Evolutionary conservation across 1,140 invertebrate genomes (phyloP).

Genomic region (Megalopta genalis): DNA sequence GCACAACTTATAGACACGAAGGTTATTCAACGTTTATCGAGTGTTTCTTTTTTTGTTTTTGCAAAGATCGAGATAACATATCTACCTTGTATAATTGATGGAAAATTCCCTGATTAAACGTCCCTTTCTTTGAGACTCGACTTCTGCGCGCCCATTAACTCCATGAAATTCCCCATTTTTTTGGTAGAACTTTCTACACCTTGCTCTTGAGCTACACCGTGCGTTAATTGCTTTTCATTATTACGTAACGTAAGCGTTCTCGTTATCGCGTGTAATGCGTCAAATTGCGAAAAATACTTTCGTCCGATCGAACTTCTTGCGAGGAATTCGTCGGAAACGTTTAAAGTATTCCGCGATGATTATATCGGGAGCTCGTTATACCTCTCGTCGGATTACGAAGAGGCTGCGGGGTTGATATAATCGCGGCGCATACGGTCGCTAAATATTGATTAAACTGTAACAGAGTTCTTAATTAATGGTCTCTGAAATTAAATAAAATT

Average conservation of each 20-base stretch:
- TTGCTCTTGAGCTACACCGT: background rate
- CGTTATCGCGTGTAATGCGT: too few relatives aligned
- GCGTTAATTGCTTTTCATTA: conserved; percentile 2
- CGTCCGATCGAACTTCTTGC: background rate
- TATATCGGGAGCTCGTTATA: background rate
- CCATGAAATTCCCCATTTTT: background rate
- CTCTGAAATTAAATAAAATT: too few relatives aligned
- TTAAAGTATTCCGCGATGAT: background rate
- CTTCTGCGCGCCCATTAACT: background rate
- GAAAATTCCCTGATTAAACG: background rate
- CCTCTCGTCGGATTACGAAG: background rate
- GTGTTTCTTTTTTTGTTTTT: background rate
- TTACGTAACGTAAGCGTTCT: background rate
- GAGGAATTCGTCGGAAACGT: background rate
- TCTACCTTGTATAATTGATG: background rate
- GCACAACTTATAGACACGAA: background rate
- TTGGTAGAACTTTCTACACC: background rate
- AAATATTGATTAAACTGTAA: too few relatives aligned
- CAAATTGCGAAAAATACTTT: background rate
- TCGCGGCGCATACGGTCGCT: too few relatives aligned
- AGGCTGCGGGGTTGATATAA: too few relatives aligned
- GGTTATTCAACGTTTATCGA: background rate
- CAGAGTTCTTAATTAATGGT: too few relatives aligned
- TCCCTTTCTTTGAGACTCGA: background rate
- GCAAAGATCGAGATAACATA: too few relatives aligned